A percentile compares a stretch with the other conserved stretches of the same genome.
These are phyloP conservation scores for Drosophila azteca DNA, from an alignment of 1,140 invertebrate species.

Conservation along the genomic window DNA sequence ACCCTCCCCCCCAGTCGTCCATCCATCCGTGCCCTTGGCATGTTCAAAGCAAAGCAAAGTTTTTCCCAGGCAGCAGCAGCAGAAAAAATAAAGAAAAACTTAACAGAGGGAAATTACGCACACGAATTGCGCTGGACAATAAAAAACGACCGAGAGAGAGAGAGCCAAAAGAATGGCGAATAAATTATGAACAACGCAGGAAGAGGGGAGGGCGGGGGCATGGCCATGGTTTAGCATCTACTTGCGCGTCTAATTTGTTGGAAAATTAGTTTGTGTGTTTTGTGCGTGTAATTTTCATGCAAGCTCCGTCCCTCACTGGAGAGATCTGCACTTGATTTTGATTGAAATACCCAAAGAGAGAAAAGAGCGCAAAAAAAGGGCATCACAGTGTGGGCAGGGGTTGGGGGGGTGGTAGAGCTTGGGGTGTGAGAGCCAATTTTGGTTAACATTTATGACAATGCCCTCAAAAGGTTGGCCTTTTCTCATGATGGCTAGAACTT, in stretches of 20 bases:
- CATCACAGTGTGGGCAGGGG: background rate
- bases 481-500: too few relatives aligned
- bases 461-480: too few relatives aligned
- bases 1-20: background rate
- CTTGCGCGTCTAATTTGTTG: conserved; percentile 79
- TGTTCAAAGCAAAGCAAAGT: conserved; percentile 63
- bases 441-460: too few relatives aligned
- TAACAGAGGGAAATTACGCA: conserved; percentile 76
- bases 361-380: background rate
- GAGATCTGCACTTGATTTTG: conserved; percentile 76
- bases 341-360: conserved; percentile 64
- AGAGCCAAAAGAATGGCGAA: conserved; percentile 57
- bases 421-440: background rate
- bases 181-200: conserved; percentile 71
- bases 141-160: conserved; percentile 52
- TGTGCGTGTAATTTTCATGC: conserved; percentile 77
- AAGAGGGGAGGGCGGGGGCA: background rate
- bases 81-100: conserved; percentile 49
- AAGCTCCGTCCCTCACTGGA: conserved; percentile 33
- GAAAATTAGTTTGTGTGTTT: conserved; percentile 80
- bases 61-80: conserved; percentile 48
- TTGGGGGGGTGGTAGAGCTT: background rate
- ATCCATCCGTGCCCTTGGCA: background rate
- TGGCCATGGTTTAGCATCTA: conserved; percentile 37
- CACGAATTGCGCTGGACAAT: conserved; percentile 79